Conservation (phyloP, 2,888 invertebrate species). For the Drosophila neotestacea region DNA sequence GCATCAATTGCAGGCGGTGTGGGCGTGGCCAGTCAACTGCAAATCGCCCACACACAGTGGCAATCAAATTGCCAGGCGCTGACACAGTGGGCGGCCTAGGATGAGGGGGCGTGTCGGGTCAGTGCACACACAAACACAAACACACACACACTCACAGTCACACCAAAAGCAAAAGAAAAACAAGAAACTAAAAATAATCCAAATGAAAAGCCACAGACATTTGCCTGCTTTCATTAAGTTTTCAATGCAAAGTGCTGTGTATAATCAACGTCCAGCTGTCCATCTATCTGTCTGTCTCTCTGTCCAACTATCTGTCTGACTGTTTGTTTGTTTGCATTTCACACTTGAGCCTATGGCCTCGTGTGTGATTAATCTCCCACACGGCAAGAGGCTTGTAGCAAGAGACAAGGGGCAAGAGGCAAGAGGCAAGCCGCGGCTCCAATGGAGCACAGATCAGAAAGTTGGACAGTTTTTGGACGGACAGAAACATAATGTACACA, state of each 20-base stretch:
- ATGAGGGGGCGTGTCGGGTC: conserved; percentile 54
- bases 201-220: conserved; percentile 57
- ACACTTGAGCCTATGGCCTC: conserved; percentile 68
- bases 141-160: no score
- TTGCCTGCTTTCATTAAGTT: conserved; percentile 74
- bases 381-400: conserved; percentile 22
- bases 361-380: conserved; percentile 76
- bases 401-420: background rate
- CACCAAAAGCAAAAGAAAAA: conserved; percentile 15
- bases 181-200: conserved; percentile 23
- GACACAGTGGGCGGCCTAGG: conserved; percentile 53
- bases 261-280: conserved; percentile 71
- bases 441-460: conserved; percentile 21
- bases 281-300: conserved; percentile 13
- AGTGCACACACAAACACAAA: conserved; percentile 34
- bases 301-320: conserved; percentile 30
- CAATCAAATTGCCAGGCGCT: conserved; percentile 74
- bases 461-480: conserved; percentile 4
- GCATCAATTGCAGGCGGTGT: conserved; percentile 68
- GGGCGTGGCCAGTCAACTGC: conserved; percentile 20
- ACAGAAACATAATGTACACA: conserved; percentile 33
- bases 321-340: conserved; percentile 74
- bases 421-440: conserved; percentile 9
- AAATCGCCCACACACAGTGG: conserved; percentile 66
- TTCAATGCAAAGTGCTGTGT: conserved; percentile 59